Conservation (phyloP, 2,888 invertebrate species). For the Loripinus fragilis region DNA sequence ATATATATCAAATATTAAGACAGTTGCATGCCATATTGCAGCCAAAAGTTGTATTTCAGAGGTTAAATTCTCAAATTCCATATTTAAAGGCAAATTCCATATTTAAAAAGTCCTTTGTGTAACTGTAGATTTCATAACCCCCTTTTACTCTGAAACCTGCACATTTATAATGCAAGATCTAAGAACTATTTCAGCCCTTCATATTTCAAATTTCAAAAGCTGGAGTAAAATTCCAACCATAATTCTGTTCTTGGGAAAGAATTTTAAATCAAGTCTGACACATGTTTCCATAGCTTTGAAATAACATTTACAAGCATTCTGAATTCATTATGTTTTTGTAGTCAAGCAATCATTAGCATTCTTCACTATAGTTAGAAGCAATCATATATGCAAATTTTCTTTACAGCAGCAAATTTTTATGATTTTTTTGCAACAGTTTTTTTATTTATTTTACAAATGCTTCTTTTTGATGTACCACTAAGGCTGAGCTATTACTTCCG, state of each 20-base stretch:
- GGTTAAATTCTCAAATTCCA: too few relatives aligned
- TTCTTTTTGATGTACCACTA: too few relatives aligned
- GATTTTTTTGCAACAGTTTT: too few relatives aligned
- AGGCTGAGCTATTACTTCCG: too few relatives aligned
- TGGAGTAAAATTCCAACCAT: constrained; percentile 4
- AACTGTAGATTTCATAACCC: too few relatives aligned
- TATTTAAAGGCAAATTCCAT: too few relatives aligned
- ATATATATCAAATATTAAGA: too few relatives aligned
- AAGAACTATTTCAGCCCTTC: constrained; percentile 8
- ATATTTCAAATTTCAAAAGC: constrained; percentile 21
- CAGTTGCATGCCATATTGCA: too few relatives aligned
- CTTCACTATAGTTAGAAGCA: constrained; percentile 17
- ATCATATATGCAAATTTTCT: constrained; percentile 47
- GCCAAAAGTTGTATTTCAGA: too few relatives aligned
- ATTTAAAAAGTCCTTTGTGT: too few relatives aligned
- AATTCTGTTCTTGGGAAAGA: constrained; percentile 26
- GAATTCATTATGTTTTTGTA: constrained; percentile 33
- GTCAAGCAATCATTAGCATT: constrained; percentile 35
- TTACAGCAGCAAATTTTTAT: constrained; percentile 2
- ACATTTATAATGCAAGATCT: constrained; percentile 3
- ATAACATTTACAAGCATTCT: constrained; percentile 10
- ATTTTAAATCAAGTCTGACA: constrained; percentile 24
- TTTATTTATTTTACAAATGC: too few relatives aligned
- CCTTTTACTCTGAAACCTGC: neutral
- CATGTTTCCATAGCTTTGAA: constrained; percentile 18